Conservation (phyloP, 2,113 vertebrate species). For the Hippocampus comes region DNA sequence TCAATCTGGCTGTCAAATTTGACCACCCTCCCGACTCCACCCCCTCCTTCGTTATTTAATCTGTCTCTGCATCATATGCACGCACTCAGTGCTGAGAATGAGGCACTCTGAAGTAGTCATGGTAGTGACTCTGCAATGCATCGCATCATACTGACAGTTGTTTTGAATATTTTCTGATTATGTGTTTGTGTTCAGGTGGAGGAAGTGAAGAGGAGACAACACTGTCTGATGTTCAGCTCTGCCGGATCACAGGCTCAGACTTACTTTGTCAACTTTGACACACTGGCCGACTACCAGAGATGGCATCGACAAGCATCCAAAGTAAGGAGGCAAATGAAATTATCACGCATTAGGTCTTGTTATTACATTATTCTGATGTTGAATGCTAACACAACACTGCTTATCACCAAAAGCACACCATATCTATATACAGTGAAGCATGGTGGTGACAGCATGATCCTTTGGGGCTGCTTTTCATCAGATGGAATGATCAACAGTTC, state of each 20-base stretch:
- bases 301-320: slow-evolving; percentile 92
- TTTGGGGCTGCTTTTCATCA: too few relatives aligned
- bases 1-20: neutral
- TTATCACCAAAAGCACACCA: neutral
- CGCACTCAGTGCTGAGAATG: neutral
- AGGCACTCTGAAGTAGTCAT: neutral
- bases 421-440: too few relatives aligned
- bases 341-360: neutral
- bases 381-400: neutral
- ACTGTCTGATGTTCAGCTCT: slow-evolving; percentile 89
- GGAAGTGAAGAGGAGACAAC: slow-evolving; percentile 84
- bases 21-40: neutral
- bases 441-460: too few relatives aligned
- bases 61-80: neutral
- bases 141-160: neutral
- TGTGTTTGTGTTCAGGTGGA: slow-evolving; percentile 75
- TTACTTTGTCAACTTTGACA: slow-evolving; percentile 90
- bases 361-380: neutral
- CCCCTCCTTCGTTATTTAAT: too few relatives aligned
- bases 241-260: slow-evolving; percentile 89
- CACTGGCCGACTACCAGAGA: slow-evolving; percentile 83
- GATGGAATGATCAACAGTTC: too few relatives aligned
- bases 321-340: slow-evolving; percentile 68
- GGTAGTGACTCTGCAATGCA: neutral
- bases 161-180: neutral